phyloP scores from a whole-genome alignment of 2,797 vertebrate genomes.

The Hirundo rustica region DNA sequence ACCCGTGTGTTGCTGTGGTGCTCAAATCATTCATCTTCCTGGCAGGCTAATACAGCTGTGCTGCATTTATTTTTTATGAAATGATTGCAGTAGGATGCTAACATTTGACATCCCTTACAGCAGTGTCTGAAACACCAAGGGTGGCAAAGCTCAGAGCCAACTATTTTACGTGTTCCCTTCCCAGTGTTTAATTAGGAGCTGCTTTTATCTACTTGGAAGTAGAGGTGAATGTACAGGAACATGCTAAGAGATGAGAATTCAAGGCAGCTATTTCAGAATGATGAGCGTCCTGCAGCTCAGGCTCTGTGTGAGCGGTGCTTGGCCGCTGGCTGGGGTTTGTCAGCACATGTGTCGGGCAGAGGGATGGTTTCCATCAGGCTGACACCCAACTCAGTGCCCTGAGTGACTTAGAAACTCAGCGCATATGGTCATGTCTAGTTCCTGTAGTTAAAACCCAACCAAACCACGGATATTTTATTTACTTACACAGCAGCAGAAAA shows the following conservation, averaged over 20 bases:
- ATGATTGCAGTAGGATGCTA: not conserved
- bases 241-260: not conserved
- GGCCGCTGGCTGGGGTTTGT: not conserved
- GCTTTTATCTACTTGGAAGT: not conserved
- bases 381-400: not conserved
- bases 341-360: fast-evolving
- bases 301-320: not conserved
- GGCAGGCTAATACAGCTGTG: not conserved
- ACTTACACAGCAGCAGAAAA: not conserved
- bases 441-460: not conserved
- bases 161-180: not conserved
- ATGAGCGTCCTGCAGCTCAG: not conserved
- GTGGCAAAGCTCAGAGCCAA: not conserved
- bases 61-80: not conserved
- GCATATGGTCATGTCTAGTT: no score
- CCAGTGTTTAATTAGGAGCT: not conserved
- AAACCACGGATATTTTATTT: not conserved
- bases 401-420: not conserved
- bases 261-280: not conserved
- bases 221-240: not conserved
- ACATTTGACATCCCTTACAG: not conserved
- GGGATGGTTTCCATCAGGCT: not conserved
- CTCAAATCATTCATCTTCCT: constrained; percentile 12
- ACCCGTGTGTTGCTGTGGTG: not conserved
- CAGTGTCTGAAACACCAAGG: not conserved